Conservation (phyloP, 2,888 invertebrate species). For the Loripinus fragilis region DNA sequence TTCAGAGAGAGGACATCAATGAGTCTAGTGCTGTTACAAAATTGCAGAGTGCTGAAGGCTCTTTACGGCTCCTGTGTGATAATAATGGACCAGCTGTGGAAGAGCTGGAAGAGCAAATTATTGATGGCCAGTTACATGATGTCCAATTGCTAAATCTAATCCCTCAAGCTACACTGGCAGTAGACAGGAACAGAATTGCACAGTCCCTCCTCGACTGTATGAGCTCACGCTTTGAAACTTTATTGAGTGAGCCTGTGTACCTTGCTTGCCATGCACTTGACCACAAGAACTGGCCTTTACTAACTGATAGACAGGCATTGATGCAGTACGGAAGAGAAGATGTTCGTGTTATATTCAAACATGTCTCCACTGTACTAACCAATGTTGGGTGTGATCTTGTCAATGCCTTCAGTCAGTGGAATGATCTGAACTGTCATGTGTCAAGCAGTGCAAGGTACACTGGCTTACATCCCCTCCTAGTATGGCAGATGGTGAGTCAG, state of each 20-base stretch:
- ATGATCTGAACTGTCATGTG: constrained; percentile 38
- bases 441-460: constrained; percentile 23
- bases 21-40: constrained; percentile 48
- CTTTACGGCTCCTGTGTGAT: constrained; percentile 23
- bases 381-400: constrained; percentile 40
- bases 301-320: constrained; percentile 29
- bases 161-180: constrained; percentile 3
- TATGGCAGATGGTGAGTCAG: constrained; percentile 39
- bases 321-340: constrained; percentile 43
- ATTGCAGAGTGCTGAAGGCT: constrained; percentile 35
- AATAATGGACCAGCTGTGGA: constrained; percentile 24
- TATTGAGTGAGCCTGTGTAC: constrained; percentile 16
- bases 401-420: constrained; percentile 38
- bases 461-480: constrained; percentile 39
- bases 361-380: constrained; percentile 10
- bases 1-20: constrained; percentile 50
- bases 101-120: constrained; percentile 18
- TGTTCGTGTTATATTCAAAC: constrained; percentile 16
- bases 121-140: constrained; percentile 14
- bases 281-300: constrained; percentile 48
- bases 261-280: constrained; percentile 39
- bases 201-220: constrained; percentile 38
- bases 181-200: constrained; percentile 28
- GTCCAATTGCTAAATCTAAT: constrained; percentile 26
- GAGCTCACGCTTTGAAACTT: constrained; percentile 26